Percentiles rank a stretch among this genome's conserved stretches.
Conservation (phyloP, 2,797 vertebrate genomes). For the Molossus molossus region DNA sequence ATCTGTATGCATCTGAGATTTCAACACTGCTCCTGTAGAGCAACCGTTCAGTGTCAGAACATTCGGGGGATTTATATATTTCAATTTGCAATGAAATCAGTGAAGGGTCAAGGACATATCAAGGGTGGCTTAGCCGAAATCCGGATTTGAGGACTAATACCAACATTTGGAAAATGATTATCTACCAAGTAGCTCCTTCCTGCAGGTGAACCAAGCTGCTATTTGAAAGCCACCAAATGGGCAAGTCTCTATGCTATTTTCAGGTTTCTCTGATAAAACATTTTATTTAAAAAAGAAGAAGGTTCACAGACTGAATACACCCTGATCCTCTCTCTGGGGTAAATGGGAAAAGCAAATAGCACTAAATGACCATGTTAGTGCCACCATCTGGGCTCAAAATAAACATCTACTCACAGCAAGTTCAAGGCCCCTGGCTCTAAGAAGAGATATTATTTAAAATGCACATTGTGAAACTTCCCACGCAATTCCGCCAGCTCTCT, state of each 20-base stretch:
- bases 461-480: neutral
- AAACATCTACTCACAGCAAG: neutral
- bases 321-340: neutral
- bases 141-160: neutral
- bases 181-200: neutral
- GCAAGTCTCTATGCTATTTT: neutral
- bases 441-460: neutral
- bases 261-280: neutral
- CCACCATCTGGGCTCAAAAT: neutral
- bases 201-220: neutral
- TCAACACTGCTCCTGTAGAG: neutral
- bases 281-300: neutral
- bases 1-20: conserved; percentile 26
- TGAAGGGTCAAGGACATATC: conserved; percentile 55
- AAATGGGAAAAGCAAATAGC: neutral
- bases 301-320: neutral
- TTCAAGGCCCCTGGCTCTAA: neutral
- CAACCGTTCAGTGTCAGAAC: neutral
- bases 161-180: conserved; percentile 34
- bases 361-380: neutral
- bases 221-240: neutral
- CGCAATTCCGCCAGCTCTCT: neutral
- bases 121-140: conserved; percentile 22
- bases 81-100: neutral
- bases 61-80: neutral